Conservation (phyloP, 2,113 vertebrate species). For the Syngnathus scovelli region DNA sequence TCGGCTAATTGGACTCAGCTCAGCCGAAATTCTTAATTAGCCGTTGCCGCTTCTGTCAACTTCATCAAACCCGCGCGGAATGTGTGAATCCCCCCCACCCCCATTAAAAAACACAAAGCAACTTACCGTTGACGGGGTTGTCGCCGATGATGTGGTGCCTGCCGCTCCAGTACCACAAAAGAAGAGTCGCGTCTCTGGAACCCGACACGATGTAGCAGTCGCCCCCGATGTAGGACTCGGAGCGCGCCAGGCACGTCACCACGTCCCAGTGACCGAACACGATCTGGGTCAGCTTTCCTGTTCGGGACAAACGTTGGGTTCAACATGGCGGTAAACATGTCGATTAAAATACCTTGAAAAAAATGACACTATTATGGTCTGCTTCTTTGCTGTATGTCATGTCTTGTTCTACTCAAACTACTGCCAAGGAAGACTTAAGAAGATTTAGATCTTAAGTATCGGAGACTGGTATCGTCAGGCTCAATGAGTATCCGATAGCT, state of each 20-base stretch:
- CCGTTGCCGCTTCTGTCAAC: constrained; percentile 73
- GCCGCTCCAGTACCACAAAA: constrained; percentile 98
- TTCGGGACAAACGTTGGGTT: constrained; percentile 1
- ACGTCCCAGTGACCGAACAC: constrained; percentile 99
- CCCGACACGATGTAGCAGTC: constrained; percentile 98
- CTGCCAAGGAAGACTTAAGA: too few relatives aligned
- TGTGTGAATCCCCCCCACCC: constrained; percentile 9
- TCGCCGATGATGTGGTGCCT: constrained; percentile 97
- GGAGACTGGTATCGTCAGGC: too few relatives aligned
- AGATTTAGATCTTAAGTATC: too few relatives aligned
- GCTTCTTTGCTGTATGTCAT: too few relatives aligned
- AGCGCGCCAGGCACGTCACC: constrained; percentile 92
- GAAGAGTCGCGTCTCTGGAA: constrained; percentile 89
- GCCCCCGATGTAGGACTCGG: constrained; percentile 95
- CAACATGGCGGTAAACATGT: too few relatives aligned
- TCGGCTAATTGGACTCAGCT: constrained; percentile 76
- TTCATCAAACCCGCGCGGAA: constrained; percentile 72
- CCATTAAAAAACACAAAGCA: not conserved
- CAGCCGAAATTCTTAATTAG: constrained; percentile 82
- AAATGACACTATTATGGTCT: too few relatives aligned
- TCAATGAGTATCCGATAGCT: too few relatives aligned
- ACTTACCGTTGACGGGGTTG: constrained; percentile 97
- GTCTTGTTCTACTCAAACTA: too few relatives aligned
- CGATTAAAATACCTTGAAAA: too few relatives aligned
- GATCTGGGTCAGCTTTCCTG: constrained; percentile 96